A percentile compares a stretch with the other conserved stretches of the same genome.
These are phyloP conservation scores for Eledone cirrhosa DNA, from an alignment of 2,888 invertebrate species.

Conservation along the genomic window DNA sequence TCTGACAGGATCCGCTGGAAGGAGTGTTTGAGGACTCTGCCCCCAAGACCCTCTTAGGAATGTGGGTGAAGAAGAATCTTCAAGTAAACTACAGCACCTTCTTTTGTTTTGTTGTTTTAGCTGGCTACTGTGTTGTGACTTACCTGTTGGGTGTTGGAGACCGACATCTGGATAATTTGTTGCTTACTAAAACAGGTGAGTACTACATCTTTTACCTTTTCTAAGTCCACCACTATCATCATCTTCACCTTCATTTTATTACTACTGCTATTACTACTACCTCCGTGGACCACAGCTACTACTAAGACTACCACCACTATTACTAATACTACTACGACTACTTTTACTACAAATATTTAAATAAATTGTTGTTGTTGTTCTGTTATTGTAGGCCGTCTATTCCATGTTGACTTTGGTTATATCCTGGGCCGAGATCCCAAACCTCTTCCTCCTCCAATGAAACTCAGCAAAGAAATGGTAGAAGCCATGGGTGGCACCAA, in stretches of 20 bases:
- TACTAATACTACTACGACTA: no score
- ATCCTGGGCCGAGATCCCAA: conserved; percentile 98
- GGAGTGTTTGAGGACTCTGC: no score
- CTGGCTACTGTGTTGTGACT: conserved; percentile 98
- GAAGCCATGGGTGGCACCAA: conserved; percentile 76
- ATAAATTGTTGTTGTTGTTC: not conserved
- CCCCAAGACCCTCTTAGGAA: no score
- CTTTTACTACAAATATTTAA: no score
- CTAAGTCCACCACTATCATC: no score
- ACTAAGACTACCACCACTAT: no score
- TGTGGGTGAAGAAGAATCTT: not conserved
- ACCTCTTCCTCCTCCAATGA: conserved; percentile 98
- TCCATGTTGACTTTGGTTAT: conserved; percentile 82
- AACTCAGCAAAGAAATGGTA: conserved; percentile 98
- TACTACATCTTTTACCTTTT: not conserved
- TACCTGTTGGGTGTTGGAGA: conserved; percentile 97
- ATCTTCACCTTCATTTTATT: no score
- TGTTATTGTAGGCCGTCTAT: conserved; percentile 57
- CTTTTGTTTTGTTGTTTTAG: conserved; percentile 67
- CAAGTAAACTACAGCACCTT: not conserved
- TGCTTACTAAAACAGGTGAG: conserved; percentile 84
- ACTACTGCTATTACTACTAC: no score
- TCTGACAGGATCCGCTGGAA: no score
- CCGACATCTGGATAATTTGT: conserved; percentile 94
- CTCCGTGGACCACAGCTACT: no score